A percentile compares a stretch with the other conserved stretches of the same genome.
Evolutionary conservation across 2,888 invertebrate species (phyloP).

Genomic region (Athripsodes cinereus): DNA sequence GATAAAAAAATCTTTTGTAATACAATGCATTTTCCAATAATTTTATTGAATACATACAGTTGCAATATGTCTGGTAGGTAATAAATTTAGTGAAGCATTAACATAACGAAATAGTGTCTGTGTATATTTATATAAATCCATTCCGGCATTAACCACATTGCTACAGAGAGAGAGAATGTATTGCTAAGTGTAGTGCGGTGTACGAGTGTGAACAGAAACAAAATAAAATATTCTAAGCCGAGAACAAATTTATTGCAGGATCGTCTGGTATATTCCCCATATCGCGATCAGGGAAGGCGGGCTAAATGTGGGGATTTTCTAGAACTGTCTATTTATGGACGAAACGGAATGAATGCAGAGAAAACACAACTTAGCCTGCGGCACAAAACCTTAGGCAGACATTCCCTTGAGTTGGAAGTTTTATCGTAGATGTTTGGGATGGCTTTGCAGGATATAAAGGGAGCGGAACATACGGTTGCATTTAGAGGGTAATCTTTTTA

Average conservation of each 20-base stretch:
- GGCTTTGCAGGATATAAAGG: slow-evolving; percentile 12
- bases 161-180: background rate
- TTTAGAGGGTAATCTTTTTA: background rate
- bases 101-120: slow-evolving; percentile 14
- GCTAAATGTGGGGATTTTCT: slow-evolving; percentile 7
- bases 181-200: background rate
- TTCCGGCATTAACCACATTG: background rate
- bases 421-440: slow-evolving; percentile 13
- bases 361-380: background rate
- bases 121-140: background rate
- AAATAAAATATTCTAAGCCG: slow-evolving; percentile 2
- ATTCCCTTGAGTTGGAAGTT: slow-evolving; percentile 8
- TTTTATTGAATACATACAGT: too few species aligned
- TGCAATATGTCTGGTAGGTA: background rate
- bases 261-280: background rate
- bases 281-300: slow-evolving; percentile 1
- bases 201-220: background rate
- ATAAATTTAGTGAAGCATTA: background rate
- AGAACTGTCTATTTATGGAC: slow-evolving; percentile 21
- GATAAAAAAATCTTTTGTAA: too few species aligned
- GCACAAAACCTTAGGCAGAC: background rate
- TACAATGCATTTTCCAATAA: too few species aligned
- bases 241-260: slow-evolving; percentile 1
- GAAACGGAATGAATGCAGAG: slow-evolving; percentile 5
- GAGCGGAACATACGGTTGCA: slow-evolving; percentile 1